These are phyloP conservation scores for Potorous gilbertii DNA, from an alignment of 2,797 vertebrate species.

Conservation along the genomic window DNA sequence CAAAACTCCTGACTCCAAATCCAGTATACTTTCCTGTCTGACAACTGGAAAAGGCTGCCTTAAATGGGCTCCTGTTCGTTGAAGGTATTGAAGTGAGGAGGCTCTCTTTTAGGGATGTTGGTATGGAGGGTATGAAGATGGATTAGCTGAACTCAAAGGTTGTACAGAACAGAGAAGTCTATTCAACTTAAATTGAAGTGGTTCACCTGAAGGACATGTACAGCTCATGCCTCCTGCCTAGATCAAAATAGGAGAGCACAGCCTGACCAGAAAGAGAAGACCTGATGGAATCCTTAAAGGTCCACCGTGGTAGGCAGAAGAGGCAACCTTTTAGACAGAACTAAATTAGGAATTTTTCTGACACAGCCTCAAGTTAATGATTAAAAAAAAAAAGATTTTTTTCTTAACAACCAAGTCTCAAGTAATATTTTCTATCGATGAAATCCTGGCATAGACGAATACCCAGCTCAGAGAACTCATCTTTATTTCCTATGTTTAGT, in stretches of 20 bases:
- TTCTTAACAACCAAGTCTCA: not conserved
- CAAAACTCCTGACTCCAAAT: not conserved
- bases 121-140: not conserved
- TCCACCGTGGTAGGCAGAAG: not conserved
- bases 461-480: not conserved
- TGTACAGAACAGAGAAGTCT: not conserved
- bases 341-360: not conserved
- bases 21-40: not conserved
- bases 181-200: not conserved
- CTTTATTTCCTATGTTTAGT: not conserved
- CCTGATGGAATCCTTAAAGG: not conserved
- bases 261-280: not conserved
- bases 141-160: not conserved
- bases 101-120: not conserved
- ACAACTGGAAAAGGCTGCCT: not conserved
- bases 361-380: not conserved
- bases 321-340: not conserved
- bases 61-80: constrained; percentile 4
- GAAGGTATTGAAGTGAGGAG: not conserved
- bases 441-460: not conserved
- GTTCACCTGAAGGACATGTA: not conserved
- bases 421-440: not conserved
- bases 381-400: not conserved
- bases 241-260: not conserved
- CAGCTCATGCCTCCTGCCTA: not conserved